Base-by-base conservation (phyloP, 53 echinoderm and acorn worm genomes). In the Paracentrotus lividus region DNA sequence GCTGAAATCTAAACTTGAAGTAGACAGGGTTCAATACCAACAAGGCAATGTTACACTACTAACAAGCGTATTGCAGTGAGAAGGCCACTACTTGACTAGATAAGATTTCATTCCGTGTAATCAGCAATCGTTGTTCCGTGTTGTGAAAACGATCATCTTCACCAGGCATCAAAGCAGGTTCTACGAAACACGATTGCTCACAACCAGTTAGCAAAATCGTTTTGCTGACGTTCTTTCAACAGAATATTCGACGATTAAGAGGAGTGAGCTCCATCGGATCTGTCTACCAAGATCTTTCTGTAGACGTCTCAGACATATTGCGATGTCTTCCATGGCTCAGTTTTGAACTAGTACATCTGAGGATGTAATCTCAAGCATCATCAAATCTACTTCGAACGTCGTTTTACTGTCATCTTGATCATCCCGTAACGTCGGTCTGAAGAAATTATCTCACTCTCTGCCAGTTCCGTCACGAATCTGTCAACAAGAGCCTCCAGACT, bases 211-310 rank as follows among this genome's bases (percentile, higher is more conserved):
- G 95, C 95, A 4, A 34, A 92, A 20, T 32, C 33, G 7, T 94
- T 94, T 69, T n/a, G 54, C 52, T 29, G 36, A 87, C 23, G n/a
- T 94, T 92, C 92, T 94, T 94, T 34, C 45, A 84, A 3, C 16
- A 57, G 42, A 94, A 94, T n/a, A 87, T 94, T 33, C 34, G 31
- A 14, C 65, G 32, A 20, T 26, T 92, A 23, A 61, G 93, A 31
- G 57, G 85, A n/a, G n/a, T 14, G 16, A 85, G 44, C 88, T 94
- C 26, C 87, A 87, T 44, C 65, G 26, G 5, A 36, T 38, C 21
- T n/a, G 15, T 91, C 2, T 91, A 85, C 84, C 85, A 91, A 18
- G 94, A 94, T 42, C 85, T 94, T 12, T 94, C 90, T 8, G 90
- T 94, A 81, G 61, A 90, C 43, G 21, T 77, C 44, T 56, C 20